These are phyloP conservation scores for Anser cygnoides DNA, from an alignment of 2,113 vertebrate species.

Conservation along the genomic window DNA sequence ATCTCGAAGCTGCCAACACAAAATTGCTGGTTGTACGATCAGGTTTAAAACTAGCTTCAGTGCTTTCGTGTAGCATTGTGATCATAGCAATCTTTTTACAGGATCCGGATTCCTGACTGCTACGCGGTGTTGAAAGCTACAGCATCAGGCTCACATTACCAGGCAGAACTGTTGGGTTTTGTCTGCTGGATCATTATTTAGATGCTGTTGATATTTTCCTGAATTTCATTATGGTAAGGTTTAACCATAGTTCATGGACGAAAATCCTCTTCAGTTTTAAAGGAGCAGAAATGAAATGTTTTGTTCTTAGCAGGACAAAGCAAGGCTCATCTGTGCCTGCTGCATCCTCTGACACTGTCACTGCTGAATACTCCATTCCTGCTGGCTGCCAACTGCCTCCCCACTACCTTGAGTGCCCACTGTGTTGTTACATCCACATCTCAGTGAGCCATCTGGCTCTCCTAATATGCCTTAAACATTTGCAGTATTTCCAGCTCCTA, in stretches of 20 bases:
- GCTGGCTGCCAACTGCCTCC: background rate
- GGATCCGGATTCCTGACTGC: background rate
- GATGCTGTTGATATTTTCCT: background rate
- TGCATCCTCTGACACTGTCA: rapidly evolving
- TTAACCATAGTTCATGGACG: background rate
- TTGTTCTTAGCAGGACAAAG: background rate
- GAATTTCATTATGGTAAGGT: background rate
- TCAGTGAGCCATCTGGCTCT: background rate
- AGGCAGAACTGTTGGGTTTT: background rate
- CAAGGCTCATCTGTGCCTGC: rapidly evolving
- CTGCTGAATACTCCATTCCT: background rate
- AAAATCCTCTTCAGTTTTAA: background rate
- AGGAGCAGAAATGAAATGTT: background rate
- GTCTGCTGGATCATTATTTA: background rate
- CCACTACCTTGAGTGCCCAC: rapidly evolving
- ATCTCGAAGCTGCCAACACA: background rate
- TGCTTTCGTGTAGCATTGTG: background rate
- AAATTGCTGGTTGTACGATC: background rate
- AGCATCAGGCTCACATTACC: background rate
- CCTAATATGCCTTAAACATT: background rate
- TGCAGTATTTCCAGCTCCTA: background rate
- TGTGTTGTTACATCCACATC: background rate
- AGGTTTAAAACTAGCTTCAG: background rate
- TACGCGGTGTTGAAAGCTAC: background rate
- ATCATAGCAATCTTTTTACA: background rate